Percentiles rank a stretch among this genome's conserved stretches.
Conservation (phyloP, 2,888 invertebrate species). For the Melolontha melolontha region DNA sequence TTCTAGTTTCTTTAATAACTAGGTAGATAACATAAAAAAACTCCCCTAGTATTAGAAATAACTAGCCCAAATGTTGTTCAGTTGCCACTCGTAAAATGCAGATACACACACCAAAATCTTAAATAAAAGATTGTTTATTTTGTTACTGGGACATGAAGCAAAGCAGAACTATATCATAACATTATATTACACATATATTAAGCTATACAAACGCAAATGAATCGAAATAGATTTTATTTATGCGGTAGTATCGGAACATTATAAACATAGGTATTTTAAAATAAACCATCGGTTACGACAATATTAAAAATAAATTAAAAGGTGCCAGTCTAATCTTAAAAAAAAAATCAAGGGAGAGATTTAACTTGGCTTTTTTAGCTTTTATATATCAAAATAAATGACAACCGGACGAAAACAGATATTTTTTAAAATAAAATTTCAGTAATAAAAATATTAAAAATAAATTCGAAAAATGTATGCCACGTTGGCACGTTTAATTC, state of each 20-base stretch:
- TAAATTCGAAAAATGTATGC: slow-evolving; percentile 21
- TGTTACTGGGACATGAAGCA: too few species aligned
- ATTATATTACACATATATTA: too few species aligned
- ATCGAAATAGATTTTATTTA: too few species aligned
- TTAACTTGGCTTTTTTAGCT: slow-evolving; percentile 21
- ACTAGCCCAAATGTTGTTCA: too few species aligned
- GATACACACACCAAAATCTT: too few species aligned
- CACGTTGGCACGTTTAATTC: slow-evolving; percentile 16
- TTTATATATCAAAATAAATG: slow-evolving; percentile 25
- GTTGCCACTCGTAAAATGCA: too few species aligned
- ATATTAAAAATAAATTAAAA: slow-evolving; percentile 8
- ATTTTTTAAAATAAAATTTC: slow-evolving; percentile 6
- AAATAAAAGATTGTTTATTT: too few species aligned
- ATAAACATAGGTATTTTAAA: slow-evolving; percentile 3
- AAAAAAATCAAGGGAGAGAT: slow-evolving; percentile 7
- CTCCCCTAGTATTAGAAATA: too few species aligned
- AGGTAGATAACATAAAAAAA: too few species aligned
- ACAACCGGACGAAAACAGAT: neutral
- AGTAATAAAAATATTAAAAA: slow-evolving; percentile 32
- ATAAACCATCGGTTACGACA: slow-evolving; percentile 10
- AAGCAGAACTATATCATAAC: too few species aligned
- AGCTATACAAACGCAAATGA: too few species aligned
- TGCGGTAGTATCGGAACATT: neutral
- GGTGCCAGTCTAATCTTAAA: neutral
- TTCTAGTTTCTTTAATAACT: too few species aligned